These are phyloP conservation scores for Sussaba pulchella DNA, from an alignment of 2,888 invertebrate genomes.

Conservation along the genomic window DNA sequence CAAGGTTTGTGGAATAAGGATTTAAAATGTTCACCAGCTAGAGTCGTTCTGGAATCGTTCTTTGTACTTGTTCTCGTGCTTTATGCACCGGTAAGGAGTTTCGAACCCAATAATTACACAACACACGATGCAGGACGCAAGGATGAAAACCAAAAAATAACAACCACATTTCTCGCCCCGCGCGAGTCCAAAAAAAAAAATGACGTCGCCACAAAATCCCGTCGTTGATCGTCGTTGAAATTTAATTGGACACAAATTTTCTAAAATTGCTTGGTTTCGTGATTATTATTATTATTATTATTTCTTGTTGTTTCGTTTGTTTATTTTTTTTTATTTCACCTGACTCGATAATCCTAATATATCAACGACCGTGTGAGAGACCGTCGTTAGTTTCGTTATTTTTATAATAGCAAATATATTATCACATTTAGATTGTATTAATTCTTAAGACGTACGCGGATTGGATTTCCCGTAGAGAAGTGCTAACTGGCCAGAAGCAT, in stretches of 20 bases:
- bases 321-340: slow-evolving; percentile 49
- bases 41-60: slow-evolving; percentile 45
- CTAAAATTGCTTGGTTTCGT: slow-evolving; percentile 66
- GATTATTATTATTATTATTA: no score
- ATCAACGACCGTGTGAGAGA: slow-evolving; percentile 68
- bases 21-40: background rate
- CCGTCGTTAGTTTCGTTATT: slow-evolving; percentile 74
- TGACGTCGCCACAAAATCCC: slow-evolving; percentile 25
- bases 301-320: no score
- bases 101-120: slow-evolving; percentile 21
- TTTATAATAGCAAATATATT: slow-evolving; percentile 83
- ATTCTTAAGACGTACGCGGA: slow-evolving; percentile 80
- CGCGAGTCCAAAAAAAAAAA: slow-evolving; percentile 21
- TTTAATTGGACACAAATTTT: slow-evolving; percentile 63
- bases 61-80: slow-evolving; percentile 62
- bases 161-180: slow-evolving; percentile 53
- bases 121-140: slow-evolving; percentile 25
- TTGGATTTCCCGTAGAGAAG: slow-evolving; percentile 65
- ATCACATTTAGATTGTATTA: slow-evolving; percentile 84
- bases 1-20: background rate
- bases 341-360: slow-evolving; percentile 54
- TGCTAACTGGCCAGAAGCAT: slow-evolving; percentile 35
- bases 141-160: slow-evolving; percentile 43
- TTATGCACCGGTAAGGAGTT: slow-evolving; percentile 43
- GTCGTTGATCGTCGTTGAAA: slow-evolving; percentile 49